Conservation (phyloP, 2,888 invertebrate genomes). For the Ferdinandea cuprea region DNA sequence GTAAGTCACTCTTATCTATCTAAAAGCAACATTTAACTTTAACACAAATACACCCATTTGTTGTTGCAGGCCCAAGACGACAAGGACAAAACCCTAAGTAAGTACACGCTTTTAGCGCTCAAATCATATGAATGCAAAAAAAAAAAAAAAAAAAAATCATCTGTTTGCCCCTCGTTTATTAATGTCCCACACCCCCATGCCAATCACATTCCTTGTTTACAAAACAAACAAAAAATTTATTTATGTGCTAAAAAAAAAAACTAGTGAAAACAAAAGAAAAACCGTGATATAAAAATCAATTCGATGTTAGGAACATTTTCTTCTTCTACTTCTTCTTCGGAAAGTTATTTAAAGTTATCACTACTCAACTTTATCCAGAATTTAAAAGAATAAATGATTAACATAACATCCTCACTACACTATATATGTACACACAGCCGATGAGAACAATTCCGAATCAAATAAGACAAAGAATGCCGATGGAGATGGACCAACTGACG, state of each 20-base stretch:
- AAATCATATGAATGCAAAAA: background rate
- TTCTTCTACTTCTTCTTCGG: conserved; percentile 37
- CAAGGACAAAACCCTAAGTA: conserved; percentile 85
- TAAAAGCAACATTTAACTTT: background rate
- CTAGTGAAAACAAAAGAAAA: conserved; percentile 7
- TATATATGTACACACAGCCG: conserved; percentile 62
- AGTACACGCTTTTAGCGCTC: conserved; percentile 78
- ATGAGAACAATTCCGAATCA: conserved; percentile 60
- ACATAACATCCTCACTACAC: conserved; percentile 58
- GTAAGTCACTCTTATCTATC: conserved; percentile 81
- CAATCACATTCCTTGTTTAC: background rate
- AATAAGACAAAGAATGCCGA: conserved; percentile 68
- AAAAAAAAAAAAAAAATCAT: too few relatives aligned
- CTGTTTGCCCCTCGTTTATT: background rate
- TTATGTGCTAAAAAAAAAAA: conserved; percentile 46
- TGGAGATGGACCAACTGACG: conserved; percentile 63
- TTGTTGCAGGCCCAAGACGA: conserved; percentile 84
- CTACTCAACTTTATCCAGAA: conserved; percentile 55
- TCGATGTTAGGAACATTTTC: conserved; percentile 26
- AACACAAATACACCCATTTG: conserved; percentile 36
- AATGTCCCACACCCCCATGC: conserved; percentile 10
- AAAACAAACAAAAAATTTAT: conserved; percentile 24
- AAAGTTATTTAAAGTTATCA: conserved; percentile 31
- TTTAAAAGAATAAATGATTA: conserved; percentile 55
- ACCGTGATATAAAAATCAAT: conserved; percentile 33